Evolutionary conservation across 2,888 invertebrate species (phyloP), one percentile per base, ranked within the genome.

Genomic region (Pyrrhosoma nymphula): DNA sequence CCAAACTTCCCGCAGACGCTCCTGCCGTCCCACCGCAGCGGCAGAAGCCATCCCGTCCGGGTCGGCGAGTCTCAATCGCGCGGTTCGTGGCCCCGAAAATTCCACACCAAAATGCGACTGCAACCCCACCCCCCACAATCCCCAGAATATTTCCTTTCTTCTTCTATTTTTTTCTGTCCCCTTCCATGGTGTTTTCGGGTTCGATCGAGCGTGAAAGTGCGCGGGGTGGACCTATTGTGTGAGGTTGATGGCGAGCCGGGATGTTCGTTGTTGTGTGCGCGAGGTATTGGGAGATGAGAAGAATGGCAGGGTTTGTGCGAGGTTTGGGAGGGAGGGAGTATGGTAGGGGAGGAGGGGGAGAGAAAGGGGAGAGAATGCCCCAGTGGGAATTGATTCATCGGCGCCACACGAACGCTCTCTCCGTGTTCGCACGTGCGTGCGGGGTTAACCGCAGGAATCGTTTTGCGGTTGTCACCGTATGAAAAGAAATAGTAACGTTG

Each of bases 201-300:
- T 39, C 93, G 69, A 69, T 93, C 63, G 93, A 93, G 93, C 93
- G 93, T 93, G 93, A 91, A 91, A 91, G 91, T 60, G 91, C 35
- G 35, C 60, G 35, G 39, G 91, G 39, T 35, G 82, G 82, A 16
- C 82, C 82, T 82, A 30, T 82, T 82, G 82, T 69, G 60, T 69
- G 69, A 69, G 26, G 69, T 69, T 6, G 69, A 60, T n/a, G 82
- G 82, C 82, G 82, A 82, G 82, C 30, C 82, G 30, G 30, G 30
- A 60, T 60, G 60, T 3, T 60, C 60, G 47, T 47, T 12, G 60
- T 60, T 60, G 60, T 20, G 60, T 20, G 60, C 60, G 60, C 16
- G 60, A 47, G 60, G 60, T 60, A 8, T 60, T 60, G 6, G 60
- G 60, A 20, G 20, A 60, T 47, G 47, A 47, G 47, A 47, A 47